phyloP scores from a whole-genome alignment of 1,140 invertebrate species.

The Doryteuthis pealeii region DNA sequence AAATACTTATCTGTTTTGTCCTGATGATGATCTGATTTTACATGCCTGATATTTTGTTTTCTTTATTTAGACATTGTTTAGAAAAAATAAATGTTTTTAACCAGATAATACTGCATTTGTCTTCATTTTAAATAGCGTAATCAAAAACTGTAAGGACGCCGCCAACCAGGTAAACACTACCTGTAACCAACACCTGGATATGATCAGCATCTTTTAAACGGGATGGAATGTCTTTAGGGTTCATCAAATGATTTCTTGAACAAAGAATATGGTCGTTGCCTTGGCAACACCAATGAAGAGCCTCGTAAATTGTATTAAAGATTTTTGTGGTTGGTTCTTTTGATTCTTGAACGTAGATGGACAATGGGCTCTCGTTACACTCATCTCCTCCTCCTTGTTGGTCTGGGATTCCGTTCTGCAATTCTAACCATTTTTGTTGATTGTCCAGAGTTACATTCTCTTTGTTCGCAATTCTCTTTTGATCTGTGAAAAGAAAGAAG shows the following conservation, averaged over 20 bases:
- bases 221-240: conserved; percentile 18
- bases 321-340: conserved; percentile 23
- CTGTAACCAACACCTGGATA: conserved; percentile 79
- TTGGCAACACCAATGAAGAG: conserved; percentile 25
- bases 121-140: background rate
- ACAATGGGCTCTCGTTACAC: conserved; percentile 21
- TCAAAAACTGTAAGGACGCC: conserved; percentile 65
- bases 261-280: conserved; percentile 9
- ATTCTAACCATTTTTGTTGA: background rate
- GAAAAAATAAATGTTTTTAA: too few species aligned
- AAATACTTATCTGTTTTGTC: too few species aligned
- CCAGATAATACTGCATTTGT: too few species aligned
- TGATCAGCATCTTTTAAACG: conserved; percentile 29
- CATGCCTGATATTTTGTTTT: too few species aligned
- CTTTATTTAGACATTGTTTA: too few species aligned
- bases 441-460: background rate
- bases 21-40: too few species aligned
- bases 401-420: background rate
- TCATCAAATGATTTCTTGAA: conserved; percentile 3
- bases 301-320: conserved; percentile 27
- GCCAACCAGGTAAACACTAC: conserved; percentile 89
- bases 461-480: background rate
- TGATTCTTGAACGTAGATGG: conserved; percentile 40
- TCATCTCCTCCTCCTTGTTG: background rate
- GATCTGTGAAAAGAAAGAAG: background rate